Evolutionary conservation across 1,140 invertebrate genomes (phyloP), one percentile per base, ranked within the genome.

Genomic region (Tetramorium parvispinum): DNA sequence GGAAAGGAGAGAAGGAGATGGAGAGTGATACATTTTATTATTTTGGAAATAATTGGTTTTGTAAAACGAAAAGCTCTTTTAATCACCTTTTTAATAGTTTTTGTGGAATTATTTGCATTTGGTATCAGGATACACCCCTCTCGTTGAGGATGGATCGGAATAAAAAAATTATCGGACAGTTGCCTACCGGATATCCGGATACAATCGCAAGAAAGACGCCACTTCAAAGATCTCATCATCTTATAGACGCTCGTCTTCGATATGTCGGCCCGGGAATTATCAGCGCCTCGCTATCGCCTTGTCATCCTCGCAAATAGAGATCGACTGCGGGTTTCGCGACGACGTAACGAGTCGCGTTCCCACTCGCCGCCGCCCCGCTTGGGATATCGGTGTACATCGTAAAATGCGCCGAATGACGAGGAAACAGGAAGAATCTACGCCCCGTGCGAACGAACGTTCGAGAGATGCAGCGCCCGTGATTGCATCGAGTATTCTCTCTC

Each of bases 371-470:
- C 37, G 24, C 24, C 24, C 46, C 49, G 4, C 16, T 6, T 43
- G 16, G 5, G 13, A 43, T 53, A 53, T 68, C 43, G 2, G 16
- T 32, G 10, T 49, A 27, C 57, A 16, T 63, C 11, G 11, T 37
- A 79, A 82, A 59, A 59, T 21, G 51, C 13, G 24, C 7, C 66
- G 16, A 37, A 46, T 13, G 24, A 57, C 66, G 18, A 73, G 51
- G 18, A 71, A 82, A 18, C 49, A 81, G 40, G 79, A 82, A 82
- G 68, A 73, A 32, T 73, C 32, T 32, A 32, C 55, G 32, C 2
- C 6, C 32, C 43, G 13, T 40, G 66, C 53, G 66, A 43, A 55
- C 49, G 53, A 53, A 65, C 21, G 43, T n/a, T 63, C 24, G 57
- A 16, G 43, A 57, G 77, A 40, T 32, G 27, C 76, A 37, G 16